Base-by-base conservation (phyloP, 2,888 invertebrate genomes). In the Dynastes hyllus region DNA sequence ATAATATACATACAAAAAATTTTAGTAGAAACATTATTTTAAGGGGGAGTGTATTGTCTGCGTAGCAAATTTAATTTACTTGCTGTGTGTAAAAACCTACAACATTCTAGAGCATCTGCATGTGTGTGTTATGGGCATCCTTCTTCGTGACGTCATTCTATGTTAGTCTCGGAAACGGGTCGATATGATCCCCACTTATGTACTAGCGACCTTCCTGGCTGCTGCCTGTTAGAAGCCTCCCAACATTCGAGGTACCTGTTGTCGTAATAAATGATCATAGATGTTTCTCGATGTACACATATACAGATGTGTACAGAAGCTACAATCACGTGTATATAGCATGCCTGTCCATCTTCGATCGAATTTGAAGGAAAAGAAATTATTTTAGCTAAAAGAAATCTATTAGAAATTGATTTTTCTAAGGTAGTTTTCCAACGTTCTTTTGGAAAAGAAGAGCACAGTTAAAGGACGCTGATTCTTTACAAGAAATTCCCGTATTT, bases 111-210 rank as follows among this genome's bases (percentile, higher is more conserved):
- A 29, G 65, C 16, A 51, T 75, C n/a, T 37, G 53, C 45, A 65
- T 29, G 76, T 65, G 37, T 66, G n/a, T 77, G 67, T 63, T 45
- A 45, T 45, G 45, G 37, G 67, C 77, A 77, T 67, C 55, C 53
- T 58, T 80, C 79, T 82, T 80, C 77, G 78, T 83, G 83, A 83
- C 83, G 83, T 83, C 83, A 83, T 77, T 79, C 11, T 79, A 77
- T 80, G 79, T 61, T 73, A 73, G 81, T 82, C 81, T 80, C 71
- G 80, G 51, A 58, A 76, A 71, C 79, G 77, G 80, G 81, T 82
- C 83, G 83, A 82, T 82, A 82, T 82, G 71, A 81, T 80, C 79
- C 80, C 80, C 75, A 73, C 79, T 78, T 78, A 79, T 80, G 77
- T 81, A 53, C 16, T 13, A 76, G 71, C 80, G 81, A 81, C 80